Evolutionary conservation across 2,888 invertebrate species (phyloP).

Genomic region (Odontothrips loti): DNA sequence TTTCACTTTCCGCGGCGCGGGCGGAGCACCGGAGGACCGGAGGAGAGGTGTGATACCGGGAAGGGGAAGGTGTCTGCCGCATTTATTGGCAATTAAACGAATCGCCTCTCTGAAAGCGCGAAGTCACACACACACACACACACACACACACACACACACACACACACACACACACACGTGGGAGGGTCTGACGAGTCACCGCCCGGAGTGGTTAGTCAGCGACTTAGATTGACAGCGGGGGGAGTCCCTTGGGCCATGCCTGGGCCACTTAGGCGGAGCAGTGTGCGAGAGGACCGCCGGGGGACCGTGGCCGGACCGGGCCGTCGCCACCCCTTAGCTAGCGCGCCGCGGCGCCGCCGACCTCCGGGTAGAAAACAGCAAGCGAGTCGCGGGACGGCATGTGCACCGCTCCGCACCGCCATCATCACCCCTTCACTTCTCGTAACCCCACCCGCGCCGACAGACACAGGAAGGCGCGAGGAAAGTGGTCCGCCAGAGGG

Average conservation of each 20-base stretch:
- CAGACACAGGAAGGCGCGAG: no score
- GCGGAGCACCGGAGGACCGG: not conserved
- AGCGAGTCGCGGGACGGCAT: no score
- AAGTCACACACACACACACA: not conserved
- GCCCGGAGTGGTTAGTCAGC: not conserved
- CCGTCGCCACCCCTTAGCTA: not conserved
- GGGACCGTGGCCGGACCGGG: no score
- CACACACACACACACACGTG: not conserved
- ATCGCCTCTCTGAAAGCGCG: not conserved
- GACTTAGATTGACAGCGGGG: not conserved
- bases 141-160: no score
- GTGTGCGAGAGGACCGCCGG: no score
- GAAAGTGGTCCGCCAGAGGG: no score
- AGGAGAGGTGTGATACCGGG: not conserved
- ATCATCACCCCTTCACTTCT: no score
- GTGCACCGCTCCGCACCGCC: no score
- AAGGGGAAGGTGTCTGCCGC: not conserved
- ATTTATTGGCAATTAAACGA: conserved; percentile 20
- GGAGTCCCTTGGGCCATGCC: not conserved
- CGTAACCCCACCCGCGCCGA: no score
- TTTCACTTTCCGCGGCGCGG: not conserved
- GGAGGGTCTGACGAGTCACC: not conserved
- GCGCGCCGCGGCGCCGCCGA: not conserved
- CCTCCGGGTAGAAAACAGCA: no score
- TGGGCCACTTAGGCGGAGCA: not conserved